Evolutionary conservation across 2,113 vertebrate genomes (phyloP).

Genomic region (Caracal caracal): DNA sequence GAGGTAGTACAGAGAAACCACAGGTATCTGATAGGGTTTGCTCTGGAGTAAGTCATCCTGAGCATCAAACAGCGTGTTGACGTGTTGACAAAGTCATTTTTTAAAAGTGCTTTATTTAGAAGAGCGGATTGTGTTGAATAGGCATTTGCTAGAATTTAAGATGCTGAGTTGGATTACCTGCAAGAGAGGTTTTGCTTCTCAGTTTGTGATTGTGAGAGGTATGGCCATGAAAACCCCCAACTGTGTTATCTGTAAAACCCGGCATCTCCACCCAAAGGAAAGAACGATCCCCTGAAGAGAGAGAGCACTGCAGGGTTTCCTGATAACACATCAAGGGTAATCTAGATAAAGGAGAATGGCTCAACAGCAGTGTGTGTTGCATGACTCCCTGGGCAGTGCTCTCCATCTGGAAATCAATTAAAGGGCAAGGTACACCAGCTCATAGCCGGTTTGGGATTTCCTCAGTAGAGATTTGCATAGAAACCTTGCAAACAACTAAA

Average conservation of each 20-base stretch:
- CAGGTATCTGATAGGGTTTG: slow-evolving; percentile 84
- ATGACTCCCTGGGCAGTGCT: slow-evolving; percentile 78
- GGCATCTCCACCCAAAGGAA: slow-evolving; percentile 77
- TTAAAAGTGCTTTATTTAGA: slow-evolving; percentile 77
- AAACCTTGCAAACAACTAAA: slow-evolving; percentile 54
- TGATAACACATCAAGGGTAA: slow-evolving; percentile 81
- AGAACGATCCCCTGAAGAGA: slow-evolving; percentile 78
- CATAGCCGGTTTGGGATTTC: slow-evolving; percentile 70
- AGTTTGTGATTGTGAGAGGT: slow-evolving; percentile 32
- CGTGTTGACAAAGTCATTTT: slow-evolving; percentile 78
- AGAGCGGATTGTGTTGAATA: slow-evolving; percentile 69
- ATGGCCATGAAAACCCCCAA: slow-evolving; percentile 58
- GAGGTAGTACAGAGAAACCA: slow-evolving; percentile 83
- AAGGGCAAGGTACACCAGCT: slow-evolving; percentile 75
- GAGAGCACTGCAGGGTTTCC: slow-evolving; percentile 62
- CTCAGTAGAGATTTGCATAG: slow-evolving; percentile 70
- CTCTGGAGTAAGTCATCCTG: slow-evolving; percentile 83
- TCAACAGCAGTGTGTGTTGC: slow-evolving; percentile 64
- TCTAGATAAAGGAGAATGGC: slow-evolving; percentile 76
- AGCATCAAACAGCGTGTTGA: slow-evolving; percentile 83
- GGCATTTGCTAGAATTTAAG: slow-evolving; percentile 60
- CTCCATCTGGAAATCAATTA: slow-evolving; percentile 79
- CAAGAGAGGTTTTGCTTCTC: slow-evolving; percentile 66
- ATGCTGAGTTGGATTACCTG: slow-evolving; percentile 16
- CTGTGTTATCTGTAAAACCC: slow-evolving; percentile 76